Evolutionary conservation across 1,140 invertebrate genomes (phyloP), one percentile per base, ranked within the genome.

Genomic region (Temnothorax curvispinosus): DNA sequence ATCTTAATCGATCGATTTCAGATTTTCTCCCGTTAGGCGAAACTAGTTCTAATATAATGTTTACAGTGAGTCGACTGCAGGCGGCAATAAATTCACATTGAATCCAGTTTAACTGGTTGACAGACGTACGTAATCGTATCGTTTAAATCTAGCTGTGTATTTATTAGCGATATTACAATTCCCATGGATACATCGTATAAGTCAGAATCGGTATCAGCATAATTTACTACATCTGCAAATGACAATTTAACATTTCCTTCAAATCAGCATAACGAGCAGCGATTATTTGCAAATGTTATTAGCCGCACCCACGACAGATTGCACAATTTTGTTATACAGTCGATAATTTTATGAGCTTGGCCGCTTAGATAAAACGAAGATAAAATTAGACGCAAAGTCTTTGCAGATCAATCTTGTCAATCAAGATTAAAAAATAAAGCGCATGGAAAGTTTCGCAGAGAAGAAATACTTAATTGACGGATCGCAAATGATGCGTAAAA

Each of bases 31-130:
- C n/a, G 69, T 74, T 74, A 74, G 71, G 35, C 54, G 18, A 38
- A 38, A 44, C 69, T 60, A 75, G 50, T 84, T 84, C 58, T 75
- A 60, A 75, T 56, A 35, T 15, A 52, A 84, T 74, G 69, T 50
- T 74, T 75, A 62, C 56, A 38, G 54, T 60, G 80, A 47, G 69
- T 75, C n/a, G 54, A 60, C 38, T 35, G 54, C 69, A 13, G 41
- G 15, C 69, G 27, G 80, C 54, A 38, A 84, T 74, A 84, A 74
- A 64, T 84, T 84, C 32, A 62, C 44, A 62, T 75, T 75, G 69
- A 84, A 74, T 75, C 80, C 69, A 84, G 69, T 84, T 84, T 75
- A 84, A 84, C 80, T 84, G 80, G 80, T 60, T 74, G 80, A 84
- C 69, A 74, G 80, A 75, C 54, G n/a, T 75, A 60, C 56, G 80